These are phyloP conservation scores for Xyrauchen texanus DNA, from an alignment of 2,113 vertebrate genomes.

Conservation along the genomic window DNA sequence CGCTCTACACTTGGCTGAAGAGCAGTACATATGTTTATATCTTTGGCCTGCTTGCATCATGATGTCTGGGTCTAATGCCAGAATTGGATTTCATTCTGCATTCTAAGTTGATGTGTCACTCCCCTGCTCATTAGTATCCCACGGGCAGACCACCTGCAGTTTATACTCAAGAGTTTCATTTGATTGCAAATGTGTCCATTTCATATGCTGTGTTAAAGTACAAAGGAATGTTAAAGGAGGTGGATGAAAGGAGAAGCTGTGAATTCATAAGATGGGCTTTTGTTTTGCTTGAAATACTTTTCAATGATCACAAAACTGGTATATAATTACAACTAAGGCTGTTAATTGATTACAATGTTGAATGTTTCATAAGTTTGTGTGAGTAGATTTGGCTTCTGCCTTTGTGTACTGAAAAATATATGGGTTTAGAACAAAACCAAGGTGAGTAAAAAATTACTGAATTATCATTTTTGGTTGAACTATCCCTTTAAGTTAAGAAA, in stretches of 20 bases:
- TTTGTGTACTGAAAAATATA: too few relatives aligned
- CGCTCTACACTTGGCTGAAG: neutral
- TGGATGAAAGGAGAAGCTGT: neutral
- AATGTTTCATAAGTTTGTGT: too few relatives aligned
- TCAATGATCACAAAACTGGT: neutral
- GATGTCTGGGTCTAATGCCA: neutral
- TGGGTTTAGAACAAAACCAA: too few relatives aligned
- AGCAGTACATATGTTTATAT: neutral
- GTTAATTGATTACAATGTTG: too few relatives aligned
- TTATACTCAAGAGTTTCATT: conserved; percentile 39
- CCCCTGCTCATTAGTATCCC: conserved; percentile 39
- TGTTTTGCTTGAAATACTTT: conserved; percentile 11
- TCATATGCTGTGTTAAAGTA: conserved; percentile 31
- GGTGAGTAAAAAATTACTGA: too few relatives aligned
- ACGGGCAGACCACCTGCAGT: conserved; percentile 34
- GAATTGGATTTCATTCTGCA: neutral
- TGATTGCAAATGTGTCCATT: conserved; percentile 56
- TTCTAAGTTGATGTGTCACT: conserved; percentile 8
- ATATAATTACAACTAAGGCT: neutral
- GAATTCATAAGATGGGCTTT: neutral
- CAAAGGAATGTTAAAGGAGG: conserved; percentile 5
- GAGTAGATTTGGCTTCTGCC: too few relatives aligned
- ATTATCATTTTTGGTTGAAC: too few relatives aligned
- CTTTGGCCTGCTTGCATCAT: conserved; percentile 8
- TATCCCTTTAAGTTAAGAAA: too few relatives aligned